These are phyloP conservation scores for Noctua janthe DNA, from an alignment of 2,888 invertebrate genomes.

Conservation along the genomic window DNA sequence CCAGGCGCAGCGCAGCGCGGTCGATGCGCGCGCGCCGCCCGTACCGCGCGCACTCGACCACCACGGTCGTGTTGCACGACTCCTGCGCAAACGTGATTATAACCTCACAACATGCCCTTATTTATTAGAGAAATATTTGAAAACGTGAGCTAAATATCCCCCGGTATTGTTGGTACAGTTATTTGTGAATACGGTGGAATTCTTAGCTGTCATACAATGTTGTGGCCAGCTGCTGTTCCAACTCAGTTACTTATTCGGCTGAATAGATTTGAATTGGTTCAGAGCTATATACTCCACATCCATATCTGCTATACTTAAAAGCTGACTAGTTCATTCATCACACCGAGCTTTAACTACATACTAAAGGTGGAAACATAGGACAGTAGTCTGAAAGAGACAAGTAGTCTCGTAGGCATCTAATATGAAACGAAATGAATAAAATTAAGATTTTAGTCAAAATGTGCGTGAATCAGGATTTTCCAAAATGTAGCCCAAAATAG, in stretches of 20 bases:
- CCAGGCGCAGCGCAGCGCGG: conserved; percentile 81
- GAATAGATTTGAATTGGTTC: background rate
- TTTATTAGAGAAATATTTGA: conserved; percentile 71
- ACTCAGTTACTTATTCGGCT: background rate
- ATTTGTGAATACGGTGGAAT: conserved; percentile 20
- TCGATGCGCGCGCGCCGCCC: conserved; percentile 80
- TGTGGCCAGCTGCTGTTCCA: background rate
- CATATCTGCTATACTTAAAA: background rate
- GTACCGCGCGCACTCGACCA: conserved; percentile 84
- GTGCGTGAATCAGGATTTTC: background rate
- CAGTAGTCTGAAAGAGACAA: background rate
- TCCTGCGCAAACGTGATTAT: conserved; percentile 80
- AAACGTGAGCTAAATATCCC: conserved; percentile 66
- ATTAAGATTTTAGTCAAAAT: background rate
- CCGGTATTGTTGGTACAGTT: conserved; percentile 50
- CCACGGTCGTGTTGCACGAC: conserved; percentile 86
- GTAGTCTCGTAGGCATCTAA: background rate
- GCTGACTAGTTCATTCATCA: background rate
- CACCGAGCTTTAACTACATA: background rate
- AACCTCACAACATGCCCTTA: conserved; percentile 70
- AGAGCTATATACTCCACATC: background rate
- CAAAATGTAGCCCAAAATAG: background rate
- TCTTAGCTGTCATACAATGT: conserved; percentile 10
- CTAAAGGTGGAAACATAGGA: background rate
- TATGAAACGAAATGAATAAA: background rate